phyloP scores from a whole-genome alignment of 2,888 invertebrate genomes.

The Lottia scabra region DNA sequence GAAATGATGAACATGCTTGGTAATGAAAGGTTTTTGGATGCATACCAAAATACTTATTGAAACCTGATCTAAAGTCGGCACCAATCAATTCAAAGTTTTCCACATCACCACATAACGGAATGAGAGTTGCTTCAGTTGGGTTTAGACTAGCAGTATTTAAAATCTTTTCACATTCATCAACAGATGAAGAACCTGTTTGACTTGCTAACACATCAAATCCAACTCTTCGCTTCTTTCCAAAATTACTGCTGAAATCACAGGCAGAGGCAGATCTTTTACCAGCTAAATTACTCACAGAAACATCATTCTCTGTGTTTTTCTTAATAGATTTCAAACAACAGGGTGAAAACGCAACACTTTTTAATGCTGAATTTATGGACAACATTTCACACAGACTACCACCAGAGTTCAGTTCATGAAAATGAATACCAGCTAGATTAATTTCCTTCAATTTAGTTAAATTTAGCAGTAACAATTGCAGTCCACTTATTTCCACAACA shows the following conservation, averaged over 20 bases:
- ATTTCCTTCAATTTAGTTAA: slow-evolving; percentile 48
- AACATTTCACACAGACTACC: slow-evolving; percentile 32
- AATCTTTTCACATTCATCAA: neutral
- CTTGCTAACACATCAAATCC: neutral
- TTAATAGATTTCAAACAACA: slow-evolving; percentile 39
- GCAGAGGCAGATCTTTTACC: neutral
- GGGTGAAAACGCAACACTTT: slow-evolving; percentile 49
- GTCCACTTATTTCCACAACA: slow-evolving; percentile 42
- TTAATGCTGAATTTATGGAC: slow-evolving; percentile 42
- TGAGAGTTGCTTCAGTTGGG: slow-evolving; percentile 5
- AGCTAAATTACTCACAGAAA: neutral
- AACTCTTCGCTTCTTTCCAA: slow-evolving; percentile 20
- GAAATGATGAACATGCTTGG: slow-evolving; percentile 30
- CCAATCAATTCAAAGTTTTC: slow-evolving; percentile 48
- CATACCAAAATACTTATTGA: slow-evolving; percentile 38
- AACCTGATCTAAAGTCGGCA: slow-evolving; percentile 39
- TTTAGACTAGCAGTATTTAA: neutral
- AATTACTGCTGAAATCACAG: neutral
- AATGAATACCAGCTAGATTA: slow-evolving; percentile 58
- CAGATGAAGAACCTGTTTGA: neutral
- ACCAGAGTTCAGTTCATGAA: slow-evolving; percentile 35
- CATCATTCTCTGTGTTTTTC: neutral
- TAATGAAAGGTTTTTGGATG: slow-evolving; percentile 32
- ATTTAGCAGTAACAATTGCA: slow-evolving; percentile 44
- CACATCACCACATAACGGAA: slow-evolving; percentile 42